phyloP scores from a whole-genome alignment of 1,140 invertebrate species.

The Laupala kohalensis region DNA sequence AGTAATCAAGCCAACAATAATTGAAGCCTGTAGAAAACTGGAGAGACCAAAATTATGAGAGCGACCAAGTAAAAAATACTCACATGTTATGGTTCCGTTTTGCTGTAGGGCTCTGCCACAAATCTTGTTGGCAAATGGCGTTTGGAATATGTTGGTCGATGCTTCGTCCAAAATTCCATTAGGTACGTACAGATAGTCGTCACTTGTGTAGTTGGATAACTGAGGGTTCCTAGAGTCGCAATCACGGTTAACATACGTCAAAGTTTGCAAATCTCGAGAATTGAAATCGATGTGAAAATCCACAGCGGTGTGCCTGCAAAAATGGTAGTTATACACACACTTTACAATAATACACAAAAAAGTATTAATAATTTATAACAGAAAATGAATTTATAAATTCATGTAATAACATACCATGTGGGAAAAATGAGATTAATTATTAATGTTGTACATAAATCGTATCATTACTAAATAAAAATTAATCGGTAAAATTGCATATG shows the following conservation, averaged over 20 bases:
- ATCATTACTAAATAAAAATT: too few relatives aligned
- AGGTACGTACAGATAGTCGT: not conserved
- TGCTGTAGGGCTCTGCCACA: not conserved
- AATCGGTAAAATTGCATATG: too few relatives aligned
- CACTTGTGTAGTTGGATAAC: not conserved
- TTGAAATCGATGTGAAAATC: not conserved
- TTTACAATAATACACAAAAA: too few relatives aligned
- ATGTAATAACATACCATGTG: too few relatives aligned
- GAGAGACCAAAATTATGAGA: not conserved
- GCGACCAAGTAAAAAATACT: not conserved
- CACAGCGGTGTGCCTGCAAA: not conserved
- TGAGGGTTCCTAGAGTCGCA: not conserved
- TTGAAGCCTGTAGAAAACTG: too few relatives aligned
- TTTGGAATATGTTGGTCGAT: not conserved
- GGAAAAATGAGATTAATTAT: too few relatives aligned
- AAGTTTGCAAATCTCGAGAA: not conserved
- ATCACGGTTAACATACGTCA: not conserved
- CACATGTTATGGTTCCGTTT: not conserved
- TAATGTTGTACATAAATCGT: too few relatives aligned
- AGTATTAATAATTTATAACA: too few relatives aligned
- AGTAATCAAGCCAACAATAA: too few relatives aligned
- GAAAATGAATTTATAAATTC: too few relatives aligned
- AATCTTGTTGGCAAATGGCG: not conserved
- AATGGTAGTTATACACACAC: not conserved
- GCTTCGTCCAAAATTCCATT: not conserved